Conservation (phyloP, 2,113 vertebrate genomes). For the Scolopax mira region DNA sequence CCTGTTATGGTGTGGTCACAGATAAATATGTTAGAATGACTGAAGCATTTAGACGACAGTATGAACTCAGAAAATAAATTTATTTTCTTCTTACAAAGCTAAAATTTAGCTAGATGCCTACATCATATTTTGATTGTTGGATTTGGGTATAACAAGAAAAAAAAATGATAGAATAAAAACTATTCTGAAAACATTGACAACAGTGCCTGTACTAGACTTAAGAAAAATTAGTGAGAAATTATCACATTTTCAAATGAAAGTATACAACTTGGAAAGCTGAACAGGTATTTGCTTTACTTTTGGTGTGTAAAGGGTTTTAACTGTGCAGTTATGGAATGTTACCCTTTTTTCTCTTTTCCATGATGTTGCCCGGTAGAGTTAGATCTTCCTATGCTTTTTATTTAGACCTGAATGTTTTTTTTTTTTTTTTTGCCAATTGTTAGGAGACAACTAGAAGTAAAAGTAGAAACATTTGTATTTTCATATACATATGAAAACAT, state of each 20-base stretch:
- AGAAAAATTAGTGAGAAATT: background rate
- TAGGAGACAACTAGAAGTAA: background rate
- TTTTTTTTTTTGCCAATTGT: background rate
- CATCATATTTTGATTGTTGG: background rate
- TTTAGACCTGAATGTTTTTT: background rate
- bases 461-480: accelerated
- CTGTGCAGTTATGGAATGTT: accelerated
- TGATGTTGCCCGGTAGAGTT: background rate
- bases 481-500: too few species aligned
- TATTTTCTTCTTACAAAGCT: background rate
- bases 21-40: background rate
- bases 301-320: background rate
- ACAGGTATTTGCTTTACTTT: background rate
- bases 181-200: background rate
- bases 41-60: background rate
- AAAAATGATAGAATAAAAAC: background rate
- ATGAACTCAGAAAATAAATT: background rate
- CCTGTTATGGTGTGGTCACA: background rate
- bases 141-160: background rate
- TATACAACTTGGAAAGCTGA: background rate
- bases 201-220: background rate
- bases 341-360: background rate
- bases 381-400: background rate
- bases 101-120: background rate
- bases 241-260: background rate